Evolutionary conservation across 1,140 invertebrate species (phyloP).

Genomic region (Papilio aristodemus): DNA sequence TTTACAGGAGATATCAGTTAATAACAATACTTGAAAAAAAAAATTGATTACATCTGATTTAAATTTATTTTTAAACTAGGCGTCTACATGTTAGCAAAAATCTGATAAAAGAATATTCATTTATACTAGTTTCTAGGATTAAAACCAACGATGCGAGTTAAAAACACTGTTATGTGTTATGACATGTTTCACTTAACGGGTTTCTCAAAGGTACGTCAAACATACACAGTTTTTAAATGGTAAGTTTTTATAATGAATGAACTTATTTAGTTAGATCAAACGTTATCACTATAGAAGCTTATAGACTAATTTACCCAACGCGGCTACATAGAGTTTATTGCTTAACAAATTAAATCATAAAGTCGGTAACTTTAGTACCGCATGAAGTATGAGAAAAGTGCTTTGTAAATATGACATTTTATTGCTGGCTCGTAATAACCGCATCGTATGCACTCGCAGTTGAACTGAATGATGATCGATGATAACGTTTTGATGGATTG

Average conservation of each 20-base stretch:
- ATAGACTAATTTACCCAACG: too few species aligned
- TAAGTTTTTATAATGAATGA: too few species aligned
- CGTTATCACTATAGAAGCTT: too few species aligned
- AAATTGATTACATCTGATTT: too few species aligned
- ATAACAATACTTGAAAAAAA: too few species aligned
- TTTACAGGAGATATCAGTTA: too few species aligned
- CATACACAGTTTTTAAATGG: not conserved
- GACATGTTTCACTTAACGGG: conserved; percentile 4
- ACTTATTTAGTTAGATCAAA: too few species aligned
- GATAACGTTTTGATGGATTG: conserved; percentile 15
- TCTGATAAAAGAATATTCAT: too few species aligned
- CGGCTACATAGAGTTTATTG: not conserved
- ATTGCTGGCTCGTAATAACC: not conserved
- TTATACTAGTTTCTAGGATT: not conserved
- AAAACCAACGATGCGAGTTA: not conserved
- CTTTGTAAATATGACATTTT: not conserved
- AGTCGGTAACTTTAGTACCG: not conserved
- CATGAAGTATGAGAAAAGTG: too few species aligned
- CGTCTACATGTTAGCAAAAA: too few species aligned
- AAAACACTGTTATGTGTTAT: not conserved
- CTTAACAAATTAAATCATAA: not conserved
- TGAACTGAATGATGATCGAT: conserved; percentile 9
- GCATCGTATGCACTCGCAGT: not conserved
- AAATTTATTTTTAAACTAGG: too few species aligned
- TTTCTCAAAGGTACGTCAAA: not conserved